Base-by-base conservation (phyloP, 2,113 vertebrate species). In the Scopus umbretta region DNA sequence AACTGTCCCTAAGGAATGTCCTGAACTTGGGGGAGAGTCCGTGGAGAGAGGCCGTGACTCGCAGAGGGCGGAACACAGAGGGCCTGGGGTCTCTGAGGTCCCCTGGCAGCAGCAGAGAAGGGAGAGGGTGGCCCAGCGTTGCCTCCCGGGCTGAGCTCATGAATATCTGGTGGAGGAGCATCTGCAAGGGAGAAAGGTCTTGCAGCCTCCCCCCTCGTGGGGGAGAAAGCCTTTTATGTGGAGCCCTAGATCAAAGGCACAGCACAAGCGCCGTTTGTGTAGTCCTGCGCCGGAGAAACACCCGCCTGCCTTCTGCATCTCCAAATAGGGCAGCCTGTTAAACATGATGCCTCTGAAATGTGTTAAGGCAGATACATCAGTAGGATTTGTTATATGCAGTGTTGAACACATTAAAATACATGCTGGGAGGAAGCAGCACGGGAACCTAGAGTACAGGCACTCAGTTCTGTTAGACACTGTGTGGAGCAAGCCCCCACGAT, bases 11-110 rank as follows among this genome's bases (percentile, higher is more conserved):
- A 47, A 90, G 20, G 32, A 80, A 65, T 8, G 26, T 23, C 30
- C 62, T 68, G n/a, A 0, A 0, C 26, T 76, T 68, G 10, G 7
- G 15, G 22, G 9, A 62, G 34, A 71, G 45, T 10, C 34, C 0
- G 0, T 19, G 75, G 45, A 21, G 36, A 74, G 61, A 50, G 11
- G 34, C 2, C 2, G 20, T 58, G 42, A 34, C 27, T 59, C 3
- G 6, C 56, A 36, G 72, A 79, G 53, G 53, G 34, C 2, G 7
- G 36, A 34, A 29, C 29, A 21, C n/a, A 9, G 56, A 25, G 50
- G 42, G 7, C 16, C 2, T 9, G 30, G 38, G 50, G 25, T n/a
- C 47, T 90, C 70, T 40, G 74, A 49, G 18, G 30, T 30, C 22
- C 27, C 30, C 13, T 5, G 26, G 32, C 10, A 79, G 61, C 50